Base-by-base conservation (phyloP, 1,140 invertebrate genomes). In the Euura saliciscinereae region DNA sequence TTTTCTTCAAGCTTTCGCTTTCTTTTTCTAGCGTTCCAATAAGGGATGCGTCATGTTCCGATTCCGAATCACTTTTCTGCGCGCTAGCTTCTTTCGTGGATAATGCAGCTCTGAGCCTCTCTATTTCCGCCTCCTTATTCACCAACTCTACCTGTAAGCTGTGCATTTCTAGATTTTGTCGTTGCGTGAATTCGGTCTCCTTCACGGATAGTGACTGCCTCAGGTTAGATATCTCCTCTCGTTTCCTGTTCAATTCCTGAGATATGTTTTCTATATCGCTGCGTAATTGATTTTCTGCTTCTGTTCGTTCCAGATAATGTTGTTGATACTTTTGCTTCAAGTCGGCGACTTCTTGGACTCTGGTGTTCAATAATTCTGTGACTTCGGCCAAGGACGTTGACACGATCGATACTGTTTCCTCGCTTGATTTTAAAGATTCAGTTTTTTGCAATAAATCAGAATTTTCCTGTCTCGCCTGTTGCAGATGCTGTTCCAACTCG, bases 281-380 rank as follows among this genome's bases (percentile, higher is more conserved):
- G 44, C 82, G 76, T 4, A 84, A 45, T 42, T 75, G 67, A 71
- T 74, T 73, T 65, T 77, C 74, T 3, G 71, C 59, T 64, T 78
- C 45, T 4, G 80, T 45, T 65, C 78, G 67, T n/a, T 83, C 79
- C 0, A 85, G 59, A 3, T 79, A 78, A 4, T 84, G 85, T 82
- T 87, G 84, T 79, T 91, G 79, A 78, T 89, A 82, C 82, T 89
- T 85, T 46, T 83, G 80, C 65, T 82, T 87, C n/a, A 86, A 51
- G 43, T 78, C 76, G 0, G 84, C 82, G 0, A 86, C 80, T 70
- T 88, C 85, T 70, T 85, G 83, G 4, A 84, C 81, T n/a, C 82
- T 79, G 0, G 69, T 66, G 11, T 83, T 86, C 10, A 86, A 75
- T 0, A 87, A 65, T 7, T 84, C 84, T 0, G 81, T 83, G 6